phyloP scores from a whole-genome alignment of 2,888 invertebrate species.

The Diarsia dahlii region DNA sequence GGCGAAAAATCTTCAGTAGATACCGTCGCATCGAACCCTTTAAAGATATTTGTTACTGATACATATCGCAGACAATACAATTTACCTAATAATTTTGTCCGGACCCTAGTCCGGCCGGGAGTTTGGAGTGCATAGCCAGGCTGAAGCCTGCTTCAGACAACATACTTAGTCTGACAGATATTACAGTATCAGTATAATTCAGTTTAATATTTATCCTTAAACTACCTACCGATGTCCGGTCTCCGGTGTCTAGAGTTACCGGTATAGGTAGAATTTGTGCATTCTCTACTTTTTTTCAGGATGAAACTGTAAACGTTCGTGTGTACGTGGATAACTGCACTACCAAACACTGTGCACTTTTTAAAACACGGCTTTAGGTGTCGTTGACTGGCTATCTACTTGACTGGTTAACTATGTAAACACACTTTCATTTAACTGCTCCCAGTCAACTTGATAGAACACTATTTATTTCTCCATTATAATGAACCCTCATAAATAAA shows the following conservation, averaged over 20 bases:
- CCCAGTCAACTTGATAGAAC: not conserved
- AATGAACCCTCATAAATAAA: slow-evolving; percentile 4
- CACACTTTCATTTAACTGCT: not conserved
- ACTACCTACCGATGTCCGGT: not conserved
- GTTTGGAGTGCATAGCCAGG: not conserved
- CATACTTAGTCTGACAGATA: not conserved
- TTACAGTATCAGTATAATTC: not conserved
- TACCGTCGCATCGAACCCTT: too few species aligned
- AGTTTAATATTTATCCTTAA: not conserved
- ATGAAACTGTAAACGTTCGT: not conserved
- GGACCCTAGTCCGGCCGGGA: too few species aligned
- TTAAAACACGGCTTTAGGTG: not conserved
- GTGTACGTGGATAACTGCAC: not conserved
- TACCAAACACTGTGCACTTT: not conserved
- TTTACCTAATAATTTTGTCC: too few species aligned
- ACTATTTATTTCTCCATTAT: slow-evolving; percentile 3
- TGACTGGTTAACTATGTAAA: not conserved
- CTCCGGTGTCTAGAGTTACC: not conserved
- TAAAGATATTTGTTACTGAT: too few species aligned
- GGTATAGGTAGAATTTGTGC: too few species aligned
- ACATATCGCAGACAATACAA: too few species aligned
- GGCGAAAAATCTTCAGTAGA: too few species aligned
- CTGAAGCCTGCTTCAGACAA: not conserved
- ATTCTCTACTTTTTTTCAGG: not conserved
- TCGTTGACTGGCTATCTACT: not conserved